Conservation (phyloP, 2,113 vertebrate species). For the Oreochromis niloticus region DNA sequence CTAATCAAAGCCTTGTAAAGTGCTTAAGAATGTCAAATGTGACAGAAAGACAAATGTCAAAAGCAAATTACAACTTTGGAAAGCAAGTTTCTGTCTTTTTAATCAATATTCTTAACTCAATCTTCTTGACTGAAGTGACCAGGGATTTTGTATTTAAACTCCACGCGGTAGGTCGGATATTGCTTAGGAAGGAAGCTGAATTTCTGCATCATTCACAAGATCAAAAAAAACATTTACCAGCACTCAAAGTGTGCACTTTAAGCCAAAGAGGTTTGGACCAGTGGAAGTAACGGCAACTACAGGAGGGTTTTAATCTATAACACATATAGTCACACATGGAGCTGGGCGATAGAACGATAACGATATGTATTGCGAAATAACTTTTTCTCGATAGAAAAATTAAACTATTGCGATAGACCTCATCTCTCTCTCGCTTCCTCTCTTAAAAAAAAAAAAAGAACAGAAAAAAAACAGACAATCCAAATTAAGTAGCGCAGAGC, state of each 20-base stretch:
- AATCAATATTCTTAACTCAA: background rate
- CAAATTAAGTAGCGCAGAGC: too few relatives aligned
- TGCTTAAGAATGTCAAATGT: background rate
- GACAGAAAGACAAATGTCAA: background rate
- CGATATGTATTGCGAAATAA: too few relatives aligned
- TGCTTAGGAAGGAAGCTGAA: background rate
- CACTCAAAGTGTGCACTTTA: background rate
- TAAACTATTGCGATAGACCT: too few relatives aligned
- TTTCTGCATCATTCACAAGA: background rate
- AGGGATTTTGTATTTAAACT: background rate
- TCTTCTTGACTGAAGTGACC: background rate
- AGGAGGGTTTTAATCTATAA: background rate
- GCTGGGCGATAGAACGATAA: too few relatives aligned
- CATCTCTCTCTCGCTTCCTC: too few relatives aligned
- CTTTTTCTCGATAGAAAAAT: too few relatives aligned
- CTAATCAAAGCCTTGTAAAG: fast-evolving
- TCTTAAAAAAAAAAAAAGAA: too few relatives aligned
- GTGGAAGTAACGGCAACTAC: background rate
- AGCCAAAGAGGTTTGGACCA: background rate
- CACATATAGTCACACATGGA: background rate
- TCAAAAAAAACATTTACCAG: background rate
- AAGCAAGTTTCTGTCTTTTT: background rate
- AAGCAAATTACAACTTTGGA: background rate
- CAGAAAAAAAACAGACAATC: background rate
- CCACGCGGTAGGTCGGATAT: fast-evolving